Conservation (phyloP, 1,140 invertebrate species). For the Orchesella cincta region DNA sequence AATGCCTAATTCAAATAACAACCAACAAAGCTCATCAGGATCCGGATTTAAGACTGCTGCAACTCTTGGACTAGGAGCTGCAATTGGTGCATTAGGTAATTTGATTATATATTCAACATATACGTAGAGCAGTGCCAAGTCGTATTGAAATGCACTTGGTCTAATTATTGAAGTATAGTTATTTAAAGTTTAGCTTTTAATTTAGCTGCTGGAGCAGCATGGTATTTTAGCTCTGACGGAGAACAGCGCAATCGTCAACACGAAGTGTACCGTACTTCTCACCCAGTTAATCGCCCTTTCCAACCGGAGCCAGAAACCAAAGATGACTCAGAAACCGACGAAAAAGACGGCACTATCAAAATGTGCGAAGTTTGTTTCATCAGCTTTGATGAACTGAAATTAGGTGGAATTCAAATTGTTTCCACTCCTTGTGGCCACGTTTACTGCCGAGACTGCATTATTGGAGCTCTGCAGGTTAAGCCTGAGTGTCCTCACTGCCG, state of each 20-base stretch:
- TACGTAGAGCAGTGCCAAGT: too few species aligned
- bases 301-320: background rate
- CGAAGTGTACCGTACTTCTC: background rate
- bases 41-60: background rate
- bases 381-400: background rate
- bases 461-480: background rate
- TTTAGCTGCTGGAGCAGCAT: conserved; percentile 22
- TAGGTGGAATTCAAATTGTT: conserved; percentile 14
- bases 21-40: background rate
- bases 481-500: conserved; percentile 23
- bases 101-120: background rate
- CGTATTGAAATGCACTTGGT: too few species aligned
- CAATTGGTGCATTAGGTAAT: conserved; percentile 4
- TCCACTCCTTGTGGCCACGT: conserved; percentile 24
- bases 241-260: background rate
- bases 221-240: background rate
- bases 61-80: background rate
- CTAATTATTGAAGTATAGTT: background rate
- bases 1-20: conserved; percentile 17
- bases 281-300: background rate
- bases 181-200: background rate
- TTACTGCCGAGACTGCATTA: conserved; percentile 20
- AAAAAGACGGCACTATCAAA: conserved; percentile 2
- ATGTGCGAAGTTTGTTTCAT: conserved; percentile 26
- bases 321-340: background rate